Conservation (phyloP, 1,140 invertebrate genomes). For the Potamilus streckersoni region DNA sequence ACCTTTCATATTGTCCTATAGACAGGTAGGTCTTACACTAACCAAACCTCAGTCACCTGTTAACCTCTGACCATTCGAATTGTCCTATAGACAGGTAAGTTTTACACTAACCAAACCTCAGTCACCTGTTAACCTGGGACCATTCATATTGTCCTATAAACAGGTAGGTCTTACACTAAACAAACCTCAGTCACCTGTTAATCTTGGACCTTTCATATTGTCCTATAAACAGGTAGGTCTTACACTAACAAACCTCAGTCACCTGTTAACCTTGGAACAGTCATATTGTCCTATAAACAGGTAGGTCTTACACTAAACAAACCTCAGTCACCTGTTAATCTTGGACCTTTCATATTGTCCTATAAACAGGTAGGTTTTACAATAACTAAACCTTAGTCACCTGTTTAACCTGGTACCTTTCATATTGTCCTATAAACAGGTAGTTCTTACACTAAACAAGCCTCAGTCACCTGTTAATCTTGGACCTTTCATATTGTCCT, state of each 20-base stretch:
- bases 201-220: conserved; percentile 66
- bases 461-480: conserved; percentile 51
- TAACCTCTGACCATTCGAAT: conserved; percentile 66
- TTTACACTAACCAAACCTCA: conserved; percentile 8
- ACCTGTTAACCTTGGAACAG: conserved; percentile 65
- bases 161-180: conserved; percentile 46
- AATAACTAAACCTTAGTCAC: conserved; percentile 3
- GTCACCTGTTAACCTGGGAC: conserved; percentile 61
- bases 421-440: conserved; percentile 65
- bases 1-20: conserved; percentile 64
- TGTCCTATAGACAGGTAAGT: conserved; percentile 63
- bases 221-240: conserved; percentile 62
- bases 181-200: conserved; percentile 38
- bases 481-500: conserved; percentile 65
- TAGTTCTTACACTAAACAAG: conserved; percentile 26
- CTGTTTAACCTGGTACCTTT: conserved; percentile 67
- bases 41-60: conserved; percentile 29
- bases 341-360: conserved; percentile 65
- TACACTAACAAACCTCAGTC: conserved; percentile 6
- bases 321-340: conserved; percentile 46
- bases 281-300: conserved; percentile 65
- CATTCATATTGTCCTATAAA: conserved; percentile 65
- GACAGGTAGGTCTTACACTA: conserved; percentile 53
- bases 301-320: conserved; percentile 35
- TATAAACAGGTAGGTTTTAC: conserved; percentile 60